Evolutionary conservation across 2,888 invertebrate genomes (phyloP).

Genomic region (Cosmia pyralina): DNA sequence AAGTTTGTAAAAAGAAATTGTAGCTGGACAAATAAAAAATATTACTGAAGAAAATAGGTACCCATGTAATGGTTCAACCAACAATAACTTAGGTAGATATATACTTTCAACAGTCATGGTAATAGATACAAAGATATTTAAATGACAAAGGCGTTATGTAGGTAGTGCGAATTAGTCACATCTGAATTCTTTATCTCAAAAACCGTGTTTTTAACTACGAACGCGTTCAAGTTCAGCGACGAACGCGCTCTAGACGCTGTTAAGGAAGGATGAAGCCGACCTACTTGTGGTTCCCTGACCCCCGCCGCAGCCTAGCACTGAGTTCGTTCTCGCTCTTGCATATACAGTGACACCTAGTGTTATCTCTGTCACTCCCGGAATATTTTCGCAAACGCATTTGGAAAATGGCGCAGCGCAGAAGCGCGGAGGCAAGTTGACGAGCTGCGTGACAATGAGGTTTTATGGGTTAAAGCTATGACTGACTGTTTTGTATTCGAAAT

Average conservation of each 20-base stretch:
- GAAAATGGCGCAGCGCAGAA: conserved; percentile 83
- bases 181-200: conserved; percentile 75
- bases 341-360: conserved; percentile 31
- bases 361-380: conserved; percentile 86
- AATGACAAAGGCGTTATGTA: conserved; percentile 42
- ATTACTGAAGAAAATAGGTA: no score
- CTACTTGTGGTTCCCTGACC: conserved; percentile 90
- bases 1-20: background rate
- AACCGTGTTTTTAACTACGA: conserved; percentile 85
- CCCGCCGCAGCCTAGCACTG: conserved; percentile 85
- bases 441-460: conserved; percentile 79
- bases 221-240: conserved; percentile 86
- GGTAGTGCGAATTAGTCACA: conserved; percentile 59
- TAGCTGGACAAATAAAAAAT: no score
- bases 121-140: conserved; percentile 22
- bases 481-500: conserved; percentile 56
- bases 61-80: background rate
- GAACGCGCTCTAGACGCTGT: conserved; percentile 78
- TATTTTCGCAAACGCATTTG: conserved; percentile 88
- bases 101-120: background rate
- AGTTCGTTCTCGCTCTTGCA: conserved; percentile 73
- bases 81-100: background rate
- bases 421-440: conserved; percentile 76
- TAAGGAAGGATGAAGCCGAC: conserved; percentile 89
- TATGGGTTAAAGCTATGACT: conserved; percentile 71